A percentile compares a stretch with the other conserved stretches of the same genome.
These are phyloP conservation scores for Eristalis arbustorum DNA, from an alignment of 2,888 invertebrate species.

Conservation along the genomic window DNA sequence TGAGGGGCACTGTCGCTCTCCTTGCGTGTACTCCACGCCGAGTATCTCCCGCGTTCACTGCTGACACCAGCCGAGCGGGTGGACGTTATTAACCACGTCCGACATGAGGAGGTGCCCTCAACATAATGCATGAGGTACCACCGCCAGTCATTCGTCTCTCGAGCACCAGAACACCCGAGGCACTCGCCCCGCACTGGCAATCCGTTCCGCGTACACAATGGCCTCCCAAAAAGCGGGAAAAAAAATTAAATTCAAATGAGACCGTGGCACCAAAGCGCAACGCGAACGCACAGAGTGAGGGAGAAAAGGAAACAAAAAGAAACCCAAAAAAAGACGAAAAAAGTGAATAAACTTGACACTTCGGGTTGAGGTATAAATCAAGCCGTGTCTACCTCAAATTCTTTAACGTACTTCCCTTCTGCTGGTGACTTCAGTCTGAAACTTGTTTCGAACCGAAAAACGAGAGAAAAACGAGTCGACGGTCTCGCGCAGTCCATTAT, in stretches of 20 bases:
- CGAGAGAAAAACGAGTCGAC: not conserved
- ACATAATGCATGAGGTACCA: not conserved
- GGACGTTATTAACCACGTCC: not conserved
- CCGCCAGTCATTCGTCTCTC: not conserved
- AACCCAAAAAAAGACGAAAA: constrained; percentile 33
- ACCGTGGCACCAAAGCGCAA: not conserved
- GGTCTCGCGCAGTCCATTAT: not conserved
- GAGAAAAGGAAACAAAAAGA: constrained; percentile 25
- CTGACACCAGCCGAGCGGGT: not conserved
- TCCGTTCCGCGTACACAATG: not conserved
- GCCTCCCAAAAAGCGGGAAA: not conserved
- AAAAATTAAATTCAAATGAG: not conserved
- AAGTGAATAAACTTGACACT: constrained; percentile 71
- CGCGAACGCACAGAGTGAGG: constrained; percentile 17
- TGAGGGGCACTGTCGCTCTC: not conserved
- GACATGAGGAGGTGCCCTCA: not conserved
- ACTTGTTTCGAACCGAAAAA: constrained; percentile 28
- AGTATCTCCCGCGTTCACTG: not conserved
- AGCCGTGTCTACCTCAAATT: constrained; percentile 62
- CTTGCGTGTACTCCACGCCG: not conserved
- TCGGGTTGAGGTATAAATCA: constrained; percentile 69
- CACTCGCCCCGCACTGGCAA: no score
- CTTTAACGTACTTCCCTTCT: constrained; percentile 67
- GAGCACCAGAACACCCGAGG: not conserved
- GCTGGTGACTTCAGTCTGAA: constrained; percentile 42